Conservation (phyloP, 2,797 vertebrate species). For the Adrianichthys oophorus region DNA sequence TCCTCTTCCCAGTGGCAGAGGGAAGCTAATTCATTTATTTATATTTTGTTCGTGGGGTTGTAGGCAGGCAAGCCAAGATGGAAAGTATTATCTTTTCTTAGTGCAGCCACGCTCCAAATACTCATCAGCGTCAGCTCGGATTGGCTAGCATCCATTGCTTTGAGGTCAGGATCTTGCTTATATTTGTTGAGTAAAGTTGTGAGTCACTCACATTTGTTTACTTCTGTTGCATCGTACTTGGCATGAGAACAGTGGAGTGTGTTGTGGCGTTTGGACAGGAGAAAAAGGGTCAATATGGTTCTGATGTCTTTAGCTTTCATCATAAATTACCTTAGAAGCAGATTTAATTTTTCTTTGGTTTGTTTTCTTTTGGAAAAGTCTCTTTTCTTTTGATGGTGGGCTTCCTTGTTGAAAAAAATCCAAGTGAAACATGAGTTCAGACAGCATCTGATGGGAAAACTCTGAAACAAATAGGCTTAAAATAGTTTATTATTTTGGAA, state of each 20-base stretch:
- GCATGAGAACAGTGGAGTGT: not conserved
- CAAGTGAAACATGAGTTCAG: constrained; percentile 48
- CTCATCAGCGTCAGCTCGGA: not conserved
- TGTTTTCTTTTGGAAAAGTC: constrained; percentile 12
- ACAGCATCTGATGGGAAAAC: constrained; percentile 38
- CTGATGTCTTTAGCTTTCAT: not conserved
- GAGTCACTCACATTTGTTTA: constrained; percentile 29
- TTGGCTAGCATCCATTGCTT: constrained; percentile 12
- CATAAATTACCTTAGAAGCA: not conserved
- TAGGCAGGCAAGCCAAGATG: not conserved
- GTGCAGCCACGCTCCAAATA: constrained; percentile 13
- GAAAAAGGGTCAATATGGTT: not conserved
- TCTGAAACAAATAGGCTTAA: too few relatives aligned
- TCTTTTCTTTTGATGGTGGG: constrained; percentile 38
- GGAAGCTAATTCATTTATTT: constrained; percentile 12
- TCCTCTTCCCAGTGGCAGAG: constrained; percentile 10
- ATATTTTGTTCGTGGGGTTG: constrained; percentile 30
- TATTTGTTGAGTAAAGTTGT: constrained; percentile 8
- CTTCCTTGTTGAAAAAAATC: constrained; percentile 32
- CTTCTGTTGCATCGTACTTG: constrained; percentile 7
- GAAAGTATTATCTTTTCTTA: constrained; percentile 15
- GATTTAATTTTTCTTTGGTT: too few relatives aligned
- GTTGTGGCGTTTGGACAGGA: constrained; percentile 8
- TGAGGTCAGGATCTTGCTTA: constrained; percentile 11
- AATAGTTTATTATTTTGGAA: constrained; percentile 50